Evolutionary conservation across 2,797 vertebrate species (phyloP).

Genomic region (Sphaeramia orbicularis): DNA sequence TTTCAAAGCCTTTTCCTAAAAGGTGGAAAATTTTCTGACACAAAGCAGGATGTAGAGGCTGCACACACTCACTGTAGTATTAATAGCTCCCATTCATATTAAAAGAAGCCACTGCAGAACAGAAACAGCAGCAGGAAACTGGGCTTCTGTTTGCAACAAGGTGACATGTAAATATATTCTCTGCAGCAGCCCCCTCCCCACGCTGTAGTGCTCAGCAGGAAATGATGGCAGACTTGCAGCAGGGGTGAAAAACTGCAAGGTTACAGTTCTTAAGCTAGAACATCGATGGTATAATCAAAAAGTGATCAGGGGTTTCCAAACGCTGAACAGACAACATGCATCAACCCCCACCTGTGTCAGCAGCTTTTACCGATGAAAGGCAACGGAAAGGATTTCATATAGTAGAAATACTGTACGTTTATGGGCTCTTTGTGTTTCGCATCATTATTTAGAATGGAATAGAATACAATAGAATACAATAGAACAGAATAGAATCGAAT

Average conservation of each 20-base stretch:
- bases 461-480: too few relatives aligned
- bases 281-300: not conserved
- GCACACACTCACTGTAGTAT: not conserved
- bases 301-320: not conserved
- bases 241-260: conserved; percentile 41
- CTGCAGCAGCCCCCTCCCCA: conserved; percentile 25
- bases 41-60: not conserved
- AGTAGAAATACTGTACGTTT: too few relatives aligned
- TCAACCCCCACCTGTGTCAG: not conserved
- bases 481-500: too few relatives aligned
- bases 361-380: not conserved
- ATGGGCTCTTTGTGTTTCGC: too few relatives aligned
- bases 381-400: too few relatives aligned
- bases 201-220: conserved; percentile 35
- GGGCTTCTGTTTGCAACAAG: not conserved
- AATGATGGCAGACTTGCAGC: conserved; percentile 25
- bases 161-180: conserved; percentile 28
- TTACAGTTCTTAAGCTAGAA: conserved; percentile 11
- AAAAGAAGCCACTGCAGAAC: not conserved
- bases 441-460: too few relatives aligned
- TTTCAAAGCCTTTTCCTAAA: not conserved
- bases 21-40: not conserved
- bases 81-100: not conserved
- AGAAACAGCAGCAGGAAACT: conserved; percentile 1
- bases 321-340: not conserved